Evolutionary conservation across 1,140 invertebrate species (phyloP).

Genomic region (Drosophila trapezifrons): DNA sequence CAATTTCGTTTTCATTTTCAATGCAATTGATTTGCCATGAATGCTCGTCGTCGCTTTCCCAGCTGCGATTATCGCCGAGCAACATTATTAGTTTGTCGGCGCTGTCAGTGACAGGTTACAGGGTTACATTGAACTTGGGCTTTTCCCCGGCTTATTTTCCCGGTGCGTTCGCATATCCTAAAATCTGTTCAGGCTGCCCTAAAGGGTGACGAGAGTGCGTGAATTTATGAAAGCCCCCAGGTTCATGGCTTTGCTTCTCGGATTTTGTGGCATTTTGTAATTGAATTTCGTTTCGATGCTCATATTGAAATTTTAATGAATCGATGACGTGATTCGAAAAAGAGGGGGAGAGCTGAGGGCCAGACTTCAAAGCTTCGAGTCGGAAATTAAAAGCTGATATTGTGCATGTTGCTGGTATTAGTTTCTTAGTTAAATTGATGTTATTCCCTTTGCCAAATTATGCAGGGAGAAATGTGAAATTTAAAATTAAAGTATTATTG

Average conservation of each 20-base stretch:
- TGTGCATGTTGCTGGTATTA: neutral
- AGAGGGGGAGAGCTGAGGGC: neutral
- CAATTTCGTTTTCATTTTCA: constrained; percentile 61
- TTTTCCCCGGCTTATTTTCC: constrained; percentile 24
- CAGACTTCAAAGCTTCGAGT: constrained; percentile 29
- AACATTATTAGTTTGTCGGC: constrained; percentile 64
- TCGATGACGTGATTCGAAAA: neutral
- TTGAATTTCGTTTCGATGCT: constrained; percentile 46
- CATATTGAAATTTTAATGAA: constrained; percentile 38
- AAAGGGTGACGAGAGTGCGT: constrained; percentile 24
- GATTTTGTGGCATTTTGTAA: constrained; percentile 55
- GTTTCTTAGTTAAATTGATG: constrained; percentile 1
- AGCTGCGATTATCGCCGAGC: constrained; percentile 45
- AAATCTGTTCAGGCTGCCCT: constrained; percentile 17
- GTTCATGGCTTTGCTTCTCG: neutral
- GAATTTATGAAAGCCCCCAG: constrained; percentile 5
- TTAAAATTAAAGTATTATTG: neutral
- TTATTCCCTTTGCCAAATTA: neutral
- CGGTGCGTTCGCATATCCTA: constrained; percentile 13
- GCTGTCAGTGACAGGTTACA: constrained; percentile 61
- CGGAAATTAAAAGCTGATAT: constrained; percentile 29
- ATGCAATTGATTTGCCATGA: constrained; percentile 63
- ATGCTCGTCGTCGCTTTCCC: constrained; percentile 38
- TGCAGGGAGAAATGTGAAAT: neutral
- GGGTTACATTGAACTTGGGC: constrained; percentile 47